phyloP scores from a whole-genome alignment of 2,888 invertebrate species.

The Neelides folsomi region DNA sequence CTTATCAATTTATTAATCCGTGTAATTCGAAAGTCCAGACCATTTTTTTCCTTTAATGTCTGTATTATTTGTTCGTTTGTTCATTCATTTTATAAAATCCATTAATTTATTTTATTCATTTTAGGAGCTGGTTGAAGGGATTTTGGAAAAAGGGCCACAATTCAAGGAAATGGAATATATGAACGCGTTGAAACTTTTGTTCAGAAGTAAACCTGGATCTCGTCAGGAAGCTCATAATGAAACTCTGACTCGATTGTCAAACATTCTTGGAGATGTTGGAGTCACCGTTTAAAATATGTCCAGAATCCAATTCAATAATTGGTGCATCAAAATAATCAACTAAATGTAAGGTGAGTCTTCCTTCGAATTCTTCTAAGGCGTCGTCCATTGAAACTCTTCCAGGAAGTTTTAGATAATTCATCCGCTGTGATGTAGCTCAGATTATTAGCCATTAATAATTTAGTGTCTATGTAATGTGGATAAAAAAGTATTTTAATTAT shows the following conservation, averaged over 20 bases:
- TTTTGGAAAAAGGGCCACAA: slow-evolving; percentile 74
- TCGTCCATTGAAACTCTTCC: too few species aligned
- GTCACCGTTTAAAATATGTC: slow-evolving; percentile 58
- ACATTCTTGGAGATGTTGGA: slow-evolving; percentile 71
- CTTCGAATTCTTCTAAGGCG: too few species aligned
- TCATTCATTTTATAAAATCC: neutral
- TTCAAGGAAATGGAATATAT: slow-evolving; percentile 78
- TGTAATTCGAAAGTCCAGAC: too few species aligned
- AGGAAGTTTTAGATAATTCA: too few species aligned
- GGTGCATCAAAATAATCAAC: too few species aligned
- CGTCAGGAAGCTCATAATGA: slow-evolving; percentile 38
- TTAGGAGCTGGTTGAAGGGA: slow-evolving; percentile 67
- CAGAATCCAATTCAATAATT: too few species aligned
- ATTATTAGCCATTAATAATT: too few species aligned
- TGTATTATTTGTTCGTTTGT: neutral
- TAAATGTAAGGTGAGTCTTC: too few species aligned
- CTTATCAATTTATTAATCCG: neutral
- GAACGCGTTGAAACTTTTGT: slow-evolving; percentile 64
- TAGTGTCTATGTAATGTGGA: too few species aligned
- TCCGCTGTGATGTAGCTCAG: too few species aligned
- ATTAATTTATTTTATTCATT: slow-evolving; percentile 14
- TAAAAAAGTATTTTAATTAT: too few species aligned
- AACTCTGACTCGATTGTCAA: slow-evolving; percentile 64
- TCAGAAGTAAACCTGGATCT: slow-evolving; percentile 46
- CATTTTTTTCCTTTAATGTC: neutral